Base-by-base conservation (phyloP, 2,113 vertebrate species). In the Dipodomys merriami region DNA sequence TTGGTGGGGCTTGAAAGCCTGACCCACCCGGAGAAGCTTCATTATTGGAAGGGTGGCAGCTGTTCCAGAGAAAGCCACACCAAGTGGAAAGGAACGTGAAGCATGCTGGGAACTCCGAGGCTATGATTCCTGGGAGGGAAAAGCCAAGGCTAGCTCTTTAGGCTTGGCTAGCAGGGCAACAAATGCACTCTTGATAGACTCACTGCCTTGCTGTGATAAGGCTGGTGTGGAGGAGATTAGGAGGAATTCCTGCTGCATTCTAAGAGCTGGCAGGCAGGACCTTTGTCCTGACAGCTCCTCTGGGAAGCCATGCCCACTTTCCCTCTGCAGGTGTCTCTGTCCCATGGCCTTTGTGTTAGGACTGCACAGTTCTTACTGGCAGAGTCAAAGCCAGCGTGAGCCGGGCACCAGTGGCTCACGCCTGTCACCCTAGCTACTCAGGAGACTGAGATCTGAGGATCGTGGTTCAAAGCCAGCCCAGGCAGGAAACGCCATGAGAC, bases 201-300 rank as follows among this genome's bases (percentile, higher is more conserved):
- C 65, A 68, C 44, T 25, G 84, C 65, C 88, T 86, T 88, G 68
- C 67, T 67, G 57, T 64, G 94, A 95, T 93, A 96, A 78, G 72
- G 27, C 25, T 78, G 86, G 85, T 85, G 68, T 88, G 89, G 72
- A 65, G 19, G 53, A 91, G 81, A 96, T 93, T 9, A 79, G 13
- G 64, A 91, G 15, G 83, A 93, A 81, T 84, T 93, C 69, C 81
- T 72, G 39, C 6, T 62, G 27, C 4, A 60, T 30, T 69, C 29
- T 35, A 62, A 29, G 64, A 76, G 62, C 22, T 77, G 23, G 57
- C 30, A 65, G 74, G 67, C 79, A 85, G 30, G 44, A 4, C 27
- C 2, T 0, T 49, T 9, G n/a, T 30, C 65, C 23, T 39, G 39
- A 3, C n/a, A 27, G 33, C 33, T 83, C 29, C 88, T 39, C 39